Evolutionary conservation across 2,113 vertebrate genomes (phyloP), one percentile per base, ranked within the genome.

Genomic region (Cyprinodon brontotheroides): DNA sequence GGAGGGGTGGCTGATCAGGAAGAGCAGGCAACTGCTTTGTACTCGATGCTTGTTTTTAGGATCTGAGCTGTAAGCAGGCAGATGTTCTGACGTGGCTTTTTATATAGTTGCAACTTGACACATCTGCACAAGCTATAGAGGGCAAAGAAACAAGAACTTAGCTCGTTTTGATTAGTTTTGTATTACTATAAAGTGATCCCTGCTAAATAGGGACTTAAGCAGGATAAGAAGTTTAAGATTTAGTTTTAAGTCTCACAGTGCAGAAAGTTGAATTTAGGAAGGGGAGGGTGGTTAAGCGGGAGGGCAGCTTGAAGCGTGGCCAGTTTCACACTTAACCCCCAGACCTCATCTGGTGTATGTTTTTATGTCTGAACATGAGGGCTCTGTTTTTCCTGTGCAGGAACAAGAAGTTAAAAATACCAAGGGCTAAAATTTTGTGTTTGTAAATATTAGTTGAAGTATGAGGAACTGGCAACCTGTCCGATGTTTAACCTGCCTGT

Each of bases 161-260:
- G 79, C 45, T 48, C 80, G 64, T 74, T 87, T 61, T 75, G 41
- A 82, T 65, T 84, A 39, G 72, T 86, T 81, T 74, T 61, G 47
- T 72, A 39, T 43, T 82, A 81, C 83, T 82, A 74, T 73, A 68
- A 80, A 74, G 53, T 39, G 22, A 73, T 78, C 17, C 61, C 60
- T 80, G 37, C 82, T 77, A 84, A 89, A 75, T 53, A 45, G 68
- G 77, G 70, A 77, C 76, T 74, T 85, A 84, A 79, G 70, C 62
- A 70, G 74, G 79, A 84, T 90, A 82, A 83, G 75, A 75, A 85
- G 70, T 87, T 85, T 82, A 78, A 75, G 62, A 75, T 70, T 84
- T 72, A 63, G 48, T 71, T 62, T 68, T 74, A 75, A 77, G 47
- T 70, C 86, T 72, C 7, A 14, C 43, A 48, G 60, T 40, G 65